These are phyloP conservation scores for Luscinia luscinia DNA, from an alignment of 2,797 vertebrate genomes.

Conservation along the genomic window DNA sequence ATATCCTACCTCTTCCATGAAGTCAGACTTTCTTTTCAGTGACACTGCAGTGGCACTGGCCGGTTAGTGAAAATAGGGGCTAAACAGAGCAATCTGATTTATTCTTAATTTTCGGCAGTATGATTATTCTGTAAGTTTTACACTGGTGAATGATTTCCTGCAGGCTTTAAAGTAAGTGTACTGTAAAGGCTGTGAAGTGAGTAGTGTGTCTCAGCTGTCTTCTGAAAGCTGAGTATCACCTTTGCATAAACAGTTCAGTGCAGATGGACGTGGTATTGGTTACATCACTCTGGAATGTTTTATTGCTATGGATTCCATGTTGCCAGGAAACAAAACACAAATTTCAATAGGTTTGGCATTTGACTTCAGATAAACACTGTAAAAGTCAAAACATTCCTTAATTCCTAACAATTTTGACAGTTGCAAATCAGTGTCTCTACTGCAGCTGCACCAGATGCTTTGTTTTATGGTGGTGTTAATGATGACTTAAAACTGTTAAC, in stretches of 20 bases:
- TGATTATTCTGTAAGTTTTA: neutral
- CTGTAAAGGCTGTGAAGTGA: neutral
- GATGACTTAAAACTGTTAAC: constrained; percentile 45
- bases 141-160: neutral
- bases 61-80: neutral
- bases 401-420: constrained; percentile 60
- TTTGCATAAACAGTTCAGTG: constrained; percentile 25
- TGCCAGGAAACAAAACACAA: constrained; percentile 68
- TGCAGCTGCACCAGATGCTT: constrained; percentile 70
- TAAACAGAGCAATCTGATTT: neutral
- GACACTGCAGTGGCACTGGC: neutral
- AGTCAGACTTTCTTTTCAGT: neutral
- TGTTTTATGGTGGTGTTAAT: constrained; percentile 27
- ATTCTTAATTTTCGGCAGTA: neutral
- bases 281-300: constrained; percentile 69
- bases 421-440: constrained; percentile 53
- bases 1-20: neutral
- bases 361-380: constrained; percentile 65
- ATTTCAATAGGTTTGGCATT: constrained; percentile 63
- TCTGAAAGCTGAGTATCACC: constrained; percentile 50
- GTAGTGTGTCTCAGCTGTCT: neutral
- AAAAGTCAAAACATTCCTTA: constrained; percentile 70
- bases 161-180: neutral
- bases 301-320: constrained; percentile 56
- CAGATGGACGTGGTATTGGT: constrained; percentile 55